These are phyloP conservation scores for Drosophila nebulosa DNA, from an alignment of 1,140 invertebrate genomes.

Conservation along the genomic window DNA sequence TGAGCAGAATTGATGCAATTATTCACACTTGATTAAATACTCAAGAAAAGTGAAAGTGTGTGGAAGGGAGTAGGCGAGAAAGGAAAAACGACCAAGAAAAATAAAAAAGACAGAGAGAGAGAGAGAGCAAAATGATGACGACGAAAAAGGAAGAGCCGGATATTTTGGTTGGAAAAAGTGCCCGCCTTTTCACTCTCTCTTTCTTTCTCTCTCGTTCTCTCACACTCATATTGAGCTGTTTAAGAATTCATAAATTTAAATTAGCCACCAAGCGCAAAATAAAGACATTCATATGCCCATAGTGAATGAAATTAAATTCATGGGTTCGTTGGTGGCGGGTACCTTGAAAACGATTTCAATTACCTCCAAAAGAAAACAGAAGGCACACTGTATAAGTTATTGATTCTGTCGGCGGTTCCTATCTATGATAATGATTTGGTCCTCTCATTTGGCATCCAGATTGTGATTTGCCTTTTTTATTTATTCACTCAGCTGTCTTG, in stretches of 20 bases:
- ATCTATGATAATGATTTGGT: conserved; percentile 36
- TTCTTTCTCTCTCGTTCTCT: background rate
- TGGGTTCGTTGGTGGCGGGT: background rate
- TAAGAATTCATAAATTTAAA: conserved; percentile 78
- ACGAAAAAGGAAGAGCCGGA: background rate
- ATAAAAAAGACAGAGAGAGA: background rate
- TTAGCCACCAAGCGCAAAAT: conserved; percentile 51
- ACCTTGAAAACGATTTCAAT: conserved; percentile 26
- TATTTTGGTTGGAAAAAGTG: background rate
- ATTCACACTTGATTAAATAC: conserved; percentile 78
- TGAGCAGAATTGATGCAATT: conserved; percentile 77
- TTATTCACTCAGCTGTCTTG: conserved; percentile 62
- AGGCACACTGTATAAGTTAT: conserved; percentile 1
- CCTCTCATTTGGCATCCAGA: conserved; percentile 73
- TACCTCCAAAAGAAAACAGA: background rate
- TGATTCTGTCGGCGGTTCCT: background rate
- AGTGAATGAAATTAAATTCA: background rate
- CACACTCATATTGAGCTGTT: conserved; percentile 59
- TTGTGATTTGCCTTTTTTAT: conserved; percentile 77
- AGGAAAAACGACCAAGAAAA: background rate
- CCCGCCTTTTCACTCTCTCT: background rate
- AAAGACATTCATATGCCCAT: conserved; percentile 40
- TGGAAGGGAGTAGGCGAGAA: conserved; percentile 51
- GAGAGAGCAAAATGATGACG: background rate
- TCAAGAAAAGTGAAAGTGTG: conserved; percentile 78